Conservation (phyloP, 2,888 invertebrate genomes). For the Acronicta leporina region DNA sequence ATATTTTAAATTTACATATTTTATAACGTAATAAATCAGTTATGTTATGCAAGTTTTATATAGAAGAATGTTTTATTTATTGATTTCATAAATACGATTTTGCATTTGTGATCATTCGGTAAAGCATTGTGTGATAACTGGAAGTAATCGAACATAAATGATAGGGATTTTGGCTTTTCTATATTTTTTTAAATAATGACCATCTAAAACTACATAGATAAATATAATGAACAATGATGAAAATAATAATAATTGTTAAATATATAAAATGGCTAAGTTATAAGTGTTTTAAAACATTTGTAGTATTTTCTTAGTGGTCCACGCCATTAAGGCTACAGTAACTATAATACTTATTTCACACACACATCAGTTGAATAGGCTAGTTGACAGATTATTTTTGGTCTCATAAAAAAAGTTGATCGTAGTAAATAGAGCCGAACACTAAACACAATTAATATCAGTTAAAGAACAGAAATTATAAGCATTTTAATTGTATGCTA, state of each 20-base stretch:
- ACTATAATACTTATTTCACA: background rate
- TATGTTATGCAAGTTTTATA: slow-evolving; percentile 34
- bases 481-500: too few relatives aligned
- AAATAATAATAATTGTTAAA: background rate
- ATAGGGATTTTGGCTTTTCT: slow-evolving; percentile 1
- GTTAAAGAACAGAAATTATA: too few relatives aligned
- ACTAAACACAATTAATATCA: too few relatives aligned
- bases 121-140: slow-evolving; percentile 27
- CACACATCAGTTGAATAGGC: background rate
- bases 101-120: slow-evolving; percentile 32
- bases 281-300: background rate
- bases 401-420: too few relatives aligned
- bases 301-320: background rate
- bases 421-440: too few relatives aligned
- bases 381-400: too few relatives aligned
- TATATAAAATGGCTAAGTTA: background rate
- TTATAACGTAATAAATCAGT: slow-evolving; percentile 37
- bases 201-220: background rate
- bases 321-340: too few relatives aligned
- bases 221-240: background rate
- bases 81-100: slow-evolving; percentile 23
- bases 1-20: slow-evolving; percentile 29
- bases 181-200: too few relatives aligned
- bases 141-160: slow-evolving; percentile 10
- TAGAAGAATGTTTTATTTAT: slow-evolving; percentile 40